phyloP scores from a whole-genome alignment of 2,888 invertebrate genomes.

The Apamea epomidion region DNA sequence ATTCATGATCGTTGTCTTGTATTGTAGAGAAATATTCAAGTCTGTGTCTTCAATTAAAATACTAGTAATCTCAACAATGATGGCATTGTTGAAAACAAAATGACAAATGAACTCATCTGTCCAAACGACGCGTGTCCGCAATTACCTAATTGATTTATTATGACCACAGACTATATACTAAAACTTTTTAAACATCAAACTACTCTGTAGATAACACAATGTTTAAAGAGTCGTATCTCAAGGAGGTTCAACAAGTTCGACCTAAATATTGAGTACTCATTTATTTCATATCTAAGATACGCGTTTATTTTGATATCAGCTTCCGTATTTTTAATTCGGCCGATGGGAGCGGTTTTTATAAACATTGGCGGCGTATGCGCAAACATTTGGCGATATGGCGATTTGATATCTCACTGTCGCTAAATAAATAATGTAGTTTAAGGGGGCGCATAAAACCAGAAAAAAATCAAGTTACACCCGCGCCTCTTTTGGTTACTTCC shows the following conservation, averaged over 20 bases:
- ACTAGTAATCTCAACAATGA: slow-evolving; percentile 41
- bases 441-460: neutral
- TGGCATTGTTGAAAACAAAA: slow-evolving; percentile 38
- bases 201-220: slow-evolving; percentile 66
- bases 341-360: slow-evolving; percentile 41
- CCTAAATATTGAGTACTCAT: slow-evolving; percentile 80
- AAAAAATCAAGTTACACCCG: neutral
- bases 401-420: slow-evolving; percentile 28
- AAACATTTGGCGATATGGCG: slow-evolving; percentile 54
- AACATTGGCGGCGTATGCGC: slow-evolving; percentile 33
- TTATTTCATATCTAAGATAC: slow-evolving; percentile 75
- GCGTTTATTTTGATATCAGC: slow-evolving; percentile 70
- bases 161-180: slow-evolving; percentile 45
- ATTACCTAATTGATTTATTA: slow-evolving; percentile 66
- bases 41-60: slow-evolving; percentile 24
- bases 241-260: slow-evolving; percentile 81
- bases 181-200: slow-evolving; percentile 55
- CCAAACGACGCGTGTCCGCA: slow-evolving; percentile 54
- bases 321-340: slow-evolving; percentile 65
- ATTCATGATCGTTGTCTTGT: neutral
- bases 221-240: slow-evolving; percentile 76
- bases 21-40: neutral
- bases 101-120: slow-evolving; percentile 30
- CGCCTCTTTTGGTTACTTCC: neutral
- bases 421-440: slow-evolving; percentile 45